Percentiles rank a stretch among this genome's conserved stretches.
phyloP scores from a whole-genome alignment of 2,888 invertebrate genomes.

The Formica aserva region DNA sequence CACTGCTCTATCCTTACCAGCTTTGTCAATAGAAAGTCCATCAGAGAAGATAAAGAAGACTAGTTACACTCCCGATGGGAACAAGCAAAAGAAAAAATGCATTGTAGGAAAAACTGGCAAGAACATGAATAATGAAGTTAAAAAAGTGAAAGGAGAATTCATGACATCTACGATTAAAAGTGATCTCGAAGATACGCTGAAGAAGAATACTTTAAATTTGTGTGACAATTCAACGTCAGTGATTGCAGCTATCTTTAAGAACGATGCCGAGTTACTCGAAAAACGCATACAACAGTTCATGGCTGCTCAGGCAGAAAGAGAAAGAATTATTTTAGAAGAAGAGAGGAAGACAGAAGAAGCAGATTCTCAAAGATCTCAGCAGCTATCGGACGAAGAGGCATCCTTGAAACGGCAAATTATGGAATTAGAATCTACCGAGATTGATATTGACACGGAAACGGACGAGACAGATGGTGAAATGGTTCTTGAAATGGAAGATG shows the following conservation, averaged over 20 bases:
- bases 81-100: slow-evolving; percentile 72
- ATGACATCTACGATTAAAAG: slow-evolving; percentile 56
- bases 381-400: slow-evolving; percentile 92
- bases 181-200: slow-evolving; percentile 66
- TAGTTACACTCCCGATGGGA: slow-evolving; percentile 77
- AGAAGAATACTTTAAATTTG: slow-evolving; percentile 68
- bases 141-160: slow-evolving; percentile 74
- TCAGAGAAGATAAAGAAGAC: slow-evolving; percentile 79
- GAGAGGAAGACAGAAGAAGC: slow-evolving; percentile 88
- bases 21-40: slow-evolving; percentile 86
- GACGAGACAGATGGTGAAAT: slow-evolving; percentile 92
- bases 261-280: slow-evolving; percentile 83
- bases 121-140: slow-evolving; percentile 75
- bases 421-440: slow-evolving; percentile 91
- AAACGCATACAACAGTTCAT: slow-evolving; percentile 85
- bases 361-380: slow-evolving; percentile 89
- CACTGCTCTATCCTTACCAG: slow-evolving; percentile 93
- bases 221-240: slow-evolving; percentile 83
- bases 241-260: slow-evolving; percentile 84
- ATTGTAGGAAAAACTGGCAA: slow-evolving; percentile 77
- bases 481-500: slow-evolving; percentile 86
- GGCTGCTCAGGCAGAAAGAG: slow-evolving; percentile 85
- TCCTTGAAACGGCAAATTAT: slow-evolving; percentile 91
- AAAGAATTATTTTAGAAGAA: slow-evolving; percentile 84
- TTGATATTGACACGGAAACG: slow-evolving; percentile 93